Percentiles rank a stretch among this genome's conserved stretches.
Evolutionary conservation across 1,140 invertebrate species (phyloP).

Genomic region (Nebria ingens): DNA sequence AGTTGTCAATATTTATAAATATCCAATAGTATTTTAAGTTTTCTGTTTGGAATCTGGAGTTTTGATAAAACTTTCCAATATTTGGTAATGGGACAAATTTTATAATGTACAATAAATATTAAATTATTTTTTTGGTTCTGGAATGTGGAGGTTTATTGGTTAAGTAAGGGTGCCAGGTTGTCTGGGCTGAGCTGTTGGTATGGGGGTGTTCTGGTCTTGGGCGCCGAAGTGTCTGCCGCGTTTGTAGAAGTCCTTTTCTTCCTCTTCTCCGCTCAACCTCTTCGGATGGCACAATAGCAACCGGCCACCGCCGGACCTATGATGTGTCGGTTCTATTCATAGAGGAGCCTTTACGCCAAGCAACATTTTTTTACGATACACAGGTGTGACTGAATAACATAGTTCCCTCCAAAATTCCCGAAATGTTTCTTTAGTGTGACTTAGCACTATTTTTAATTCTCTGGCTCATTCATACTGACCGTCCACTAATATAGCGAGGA

Average conservation of each 20-base stretch:
- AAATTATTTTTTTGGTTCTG: too few species aligned
- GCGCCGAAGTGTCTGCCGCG: neutral
- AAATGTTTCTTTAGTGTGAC: slow-evolving; percentile 4
- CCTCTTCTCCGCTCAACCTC: neutral
- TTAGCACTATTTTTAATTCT: slow-evolving; percentile 1
- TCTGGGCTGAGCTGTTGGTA: neutral
- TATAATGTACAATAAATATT: too few species aligned
- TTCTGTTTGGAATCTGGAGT: too few species aligned
- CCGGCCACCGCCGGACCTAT: too few species aligned
- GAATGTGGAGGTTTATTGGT: too few species aligned
- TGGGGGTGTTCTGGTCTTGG: neutral
- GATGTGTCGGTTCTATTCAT: neutral
- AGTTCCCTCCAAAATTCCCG: slow-evolving; percentile 3
- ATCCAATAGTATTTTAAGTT: too few species aligned
- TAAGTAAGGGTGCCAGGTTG: neutral
- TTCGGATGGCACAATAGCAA: neutral
- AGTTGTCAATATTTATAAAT: too few species aligned
- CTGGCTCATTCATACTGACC: too few species aligned
- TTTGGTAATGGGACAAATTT: too few species aligned
- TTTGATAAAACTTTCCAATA: too few species aligned
- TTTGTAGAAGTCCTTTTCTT: neutral
- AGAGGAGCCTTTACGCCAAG: neutral
- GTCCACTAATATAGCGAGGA: too few species aligned
- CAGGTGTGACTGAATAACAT: neutral
- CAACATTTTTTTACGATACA: slow-evolving; percentile 3